Evolutionary conservation across 1,140 invertebrate species (phyloP).

Genomic region (Uloborus diversus): DNA sequence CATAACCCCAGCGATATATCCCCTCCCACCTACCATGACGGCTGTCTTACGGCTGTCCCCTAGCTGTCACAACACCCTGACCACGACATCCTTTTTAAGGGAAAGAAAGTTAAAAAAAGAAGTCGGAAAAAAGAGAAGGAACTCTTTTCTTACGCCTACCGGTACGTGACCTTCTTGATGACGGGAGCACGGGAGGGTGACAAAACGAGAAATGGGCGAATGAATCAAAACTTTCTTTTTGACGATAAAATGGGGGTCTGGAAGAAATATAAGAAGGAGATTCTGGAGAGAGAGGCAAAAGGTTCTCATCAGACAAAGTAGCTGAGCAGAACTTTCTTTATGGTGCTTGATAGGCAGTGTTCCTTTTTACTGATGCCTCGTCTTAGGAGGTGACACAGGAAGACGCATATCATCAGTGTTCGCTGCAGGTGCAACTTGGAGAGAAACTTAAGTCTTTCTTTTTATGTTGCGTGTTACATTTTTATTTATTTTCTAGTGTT

Average conservation of each 20-base stretch:
- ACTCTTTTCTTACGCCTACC: background rate
- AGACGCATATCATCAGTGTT: background rate
- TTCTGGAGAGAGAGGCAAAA: background rate
- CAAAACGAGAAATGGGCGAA: slow-evolving; percentile 25
- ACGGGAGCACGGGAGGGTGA: slow-evolving; percentile 1
- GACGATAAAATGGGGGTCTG: background rate
- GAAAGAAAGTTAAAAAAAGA: background rate
- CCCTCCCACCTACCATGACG: background rate
- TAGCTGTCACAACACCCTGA: slow-evolving; percentile 49
- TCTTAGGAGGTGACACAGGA: background rate
- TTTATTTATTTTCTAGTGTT: background rate
- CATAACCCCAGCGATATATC: too few species aligned
- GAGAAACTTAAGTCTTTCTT: background rate
- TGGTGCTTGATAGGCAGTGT: background rate
- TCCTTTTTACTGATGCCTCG: background rate
- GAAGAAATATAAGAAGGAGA: background rate
- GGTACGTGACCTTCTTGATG: slow-evolving; percentile 41
- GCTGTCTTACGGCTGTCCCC: slow-evolving; percentile 9
- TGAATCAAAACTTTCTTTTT: slow-evolving; percentile 14
- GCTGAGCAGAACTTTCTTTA: background rate
- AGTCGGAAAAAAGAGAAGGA: background rate
- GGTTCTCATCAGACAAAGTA: slow-evolving; percentile 41
- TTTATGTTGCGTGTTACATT: background rate
- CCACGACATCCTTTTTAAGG: slow-evolving; percentile 14
- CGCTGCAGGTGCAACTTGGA: background rate